Evolutionary conservation across 2,888 invertebrate species (phyloP).

Genomic region (Xanthorhoe spadicearia): DNA sequence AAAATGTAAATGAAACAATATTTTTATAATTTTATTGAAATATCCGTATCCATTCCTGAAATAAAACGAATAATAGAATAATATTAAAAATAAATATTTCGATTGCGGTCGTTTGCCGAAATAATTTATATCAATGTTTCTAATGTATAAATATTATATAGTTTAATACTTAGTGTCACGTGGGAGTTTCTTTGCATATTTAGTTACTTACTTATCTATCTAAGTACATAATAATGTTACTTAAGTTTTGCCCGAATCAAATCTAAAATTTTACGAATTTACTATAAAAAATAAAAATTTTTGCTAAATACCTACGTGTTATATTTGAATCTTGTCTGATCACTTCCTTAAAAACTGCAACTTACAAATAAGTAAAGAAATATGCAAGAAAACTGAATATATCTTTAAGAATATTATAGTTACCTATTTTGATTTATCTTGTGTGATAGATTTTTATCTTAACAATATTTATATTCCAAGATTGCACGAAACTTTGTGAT

Average conservation of each 20-base stretch:
- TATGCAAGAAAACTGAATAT: neutral
- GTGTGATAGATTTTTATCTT: neutral
- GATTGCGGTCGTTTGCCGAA: neutral
- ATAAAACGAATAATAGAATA: neutral
- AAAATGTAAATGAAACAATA: neutral
- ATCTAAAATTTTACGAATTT: too few relatives aligned
- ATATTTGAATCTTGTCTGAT: too few relatives aligned
- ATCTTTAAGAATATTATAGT: neutral
- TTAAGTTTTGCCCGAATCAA: too few relatives aligned
- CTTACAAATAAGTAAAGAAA: neutral
- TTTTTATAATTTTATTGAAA: conserved; percentile 10
- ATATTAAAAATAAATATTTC: neutral
- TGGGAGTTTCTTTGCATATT: neutral
- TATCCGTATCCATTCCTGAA: neutral
- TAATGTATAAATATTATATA: neutral
- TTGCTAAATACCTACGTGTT: too few relatives aligned
- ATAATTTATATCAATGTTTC: neutral
- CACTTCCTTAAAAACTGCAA: too few relatives aligned
- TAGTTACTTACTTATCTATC: neutral
- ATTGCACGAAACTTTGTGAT: neutral
- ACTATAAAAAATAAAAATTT: too few relatives aligned
- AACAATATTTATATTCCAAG: neutral
- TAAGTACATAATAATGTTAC: too few relatives aligned
- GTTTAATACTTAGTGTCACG: neutral
- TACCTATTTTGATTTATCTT: neutral